Evolutionary conservation across 2,797 vertebrate genomes (phyloP).

Genomic region (Crocodylus rhombifer): DNA sequence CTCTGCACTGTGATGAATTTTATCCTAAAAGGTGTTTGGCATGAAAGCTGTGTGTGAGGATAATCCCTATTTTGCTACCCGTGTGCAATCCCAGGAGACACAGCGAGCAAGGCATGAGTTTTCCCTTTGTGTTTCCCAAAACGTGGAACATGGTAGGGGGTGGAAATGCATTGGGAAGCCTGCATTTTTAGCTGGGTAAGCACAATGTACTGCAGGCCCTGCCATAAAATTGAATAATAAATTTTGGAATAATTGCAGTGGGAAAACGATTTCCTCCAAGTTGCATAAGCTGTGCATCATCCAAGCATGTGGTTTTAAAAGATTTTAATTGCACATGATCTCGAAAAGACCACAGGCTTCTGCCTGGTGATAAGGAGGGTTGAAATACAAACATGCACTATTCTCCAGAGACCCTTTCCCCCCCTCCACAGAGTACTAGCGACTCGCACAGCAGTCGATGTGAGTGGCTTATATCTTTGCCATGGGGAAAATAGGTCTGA

Average conservation of each 20-base stretch:
- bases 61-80: neutral
- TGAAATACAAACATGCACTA: conserved; percentile 32
- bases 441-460: neutral
- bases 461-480: conserved; percentile 29
- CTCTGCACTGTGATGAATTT: neutral
- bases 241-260: conserved; percentile 40
- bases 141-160: neutral
- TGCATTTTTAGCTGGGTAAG: conserved; percentile 28
- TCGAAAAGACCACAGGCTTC: conserved; percentile 40
- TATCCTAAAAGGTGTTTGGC: neutral
- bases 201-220: neutral
- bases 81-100: neutral
- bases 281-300: conserved; percentile 58
- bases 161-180: neutral
- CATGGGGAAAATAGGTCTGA: neutral
- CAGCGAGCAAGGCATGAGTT: neutral
- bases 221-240: conserved; percentile 29
- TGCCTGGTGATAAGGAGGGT: conserved; percentile 49
- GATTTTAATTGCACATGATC: conserved; percentile 50
- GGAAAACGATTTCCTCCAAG: neutral
- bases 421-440: neutral
- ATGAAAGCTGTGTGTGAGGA: neutral
- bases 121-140: neutral
- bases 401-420: neutral
- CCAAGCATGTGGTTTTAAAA: conserved; percentile 37